Base-by-base conservation (phyloP, 2,113 vertebrate genomes). In the Benitochromis conjunctus region DNA sequence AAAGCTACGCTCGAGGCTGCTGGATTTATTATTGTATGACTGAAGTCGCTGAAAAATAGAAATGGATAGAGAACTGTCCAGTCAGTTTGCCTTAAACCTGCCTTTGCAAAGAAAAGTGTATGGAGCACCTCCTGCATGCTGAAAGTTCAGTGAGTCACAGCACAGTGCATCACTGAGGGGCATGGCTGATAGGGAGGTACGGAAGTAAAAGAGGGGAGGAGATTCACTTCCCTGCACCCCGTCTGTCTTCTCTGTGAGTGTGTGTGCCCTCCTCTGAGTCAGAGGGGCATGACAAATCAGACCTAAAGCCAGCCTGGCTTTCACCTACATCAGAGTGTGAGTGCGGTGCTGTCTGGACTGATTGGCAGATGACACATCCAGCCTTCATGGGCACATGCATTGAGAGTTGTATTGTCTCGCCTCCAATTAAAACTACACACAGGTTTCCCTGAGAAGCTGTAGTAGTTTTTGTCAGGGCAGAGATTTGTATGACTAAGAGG, bases 231-330 rank as follows among this genome's bases (percentile, higher is more conserved):
- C 26, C 41, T 24, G 31, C 71, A 46, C 82, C 38, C 38, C 48
- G 16, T 16, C 48, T 77, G 14, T 69, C 21, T 79, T 2, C 60
- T 36, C 9, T 82, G 24, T 19, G 60, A 11, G 81, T 57, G 11
- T 12, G 83, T 87, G 74, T 53, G 86, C 56, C 89, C 74, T 58
- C 83, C 56, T 88, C 34, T 94, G 91, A 95, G 64, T 94, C 94
- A 94, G 80, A 86, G 18, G 38, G n/a, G 79, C 31, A 87, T 92
- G 92, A 92, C 88, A 92, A 86, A 88, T 82, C 88, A 81, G 81
- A 90, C 77, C 79, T 85, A 57, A 24, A 86, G 76, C 41, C 64
- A 31, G 43, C 26, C 29, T 69, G 34, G 58, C 26, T 48, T 83
- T 55, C 58, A 53, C 31, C 51, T 13, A 46, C 41, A 13, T 43